Evolutionary conservation across 2,113 vertebrate species (phyloP), one percentile per base, ranked within the genome.

Genomic region (Cyanoliseus patagonus): DNA sequence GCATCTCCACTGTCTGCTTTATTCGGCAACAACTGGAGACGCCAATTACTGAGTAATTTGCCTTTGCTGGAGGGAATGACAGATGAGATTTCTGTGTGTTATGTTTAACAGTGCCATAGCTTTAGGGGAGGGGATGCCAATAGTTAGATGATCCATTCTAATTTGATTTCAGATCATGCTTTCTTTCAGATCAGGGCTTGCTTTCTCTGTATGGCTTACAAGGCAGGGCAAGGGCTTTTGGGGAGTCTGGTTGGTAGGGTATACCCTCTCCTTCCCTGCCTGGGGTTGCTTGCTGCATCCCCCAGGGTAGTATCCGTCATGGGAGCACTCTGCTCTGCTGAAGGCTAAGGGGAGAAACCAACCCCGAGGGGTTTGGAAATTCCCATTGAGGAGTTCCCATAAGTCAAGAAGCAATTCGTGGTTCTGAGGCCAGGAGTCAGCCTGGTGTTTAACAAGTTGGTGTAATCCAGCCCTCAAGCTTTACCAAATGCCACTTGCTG

Each of bases 401-500:
- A 73, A 85, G 9, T 6, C 44, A 73, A 41, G 22, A 16, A 47
- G 20, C 35, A 49, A 20, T n/a, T 30, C 1, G 1, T 61, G 63
- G 53, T 82, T 72, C 67, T 0, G 0, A 77, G 44, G 39, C 72
- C 46, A 47, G 59, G 41, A 80, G 35, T 22, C 59, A 42, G 31
- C 67, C 63, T 66, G 64, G 17, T 53, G 49, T 88, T 75, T 16
- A 52, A 25, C 49, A 63, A 39, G 5, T 9, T 39, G 7, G 7
- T 64, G 27, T 35, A 25, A 89, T 55, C 24, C 73, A 86, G 30
- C 37, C 76, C 86, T 64, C 25, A 3, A 13, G n/a, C 47, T 66
- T 41, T 39, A 22, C 51, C 0, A 0, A 44, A 8, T 30, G 35
- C 72, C 27, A 2, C 39, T 84, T 0, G 0, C 47, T 39, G 41